phyloP scores from a whole-genome alignment of 2,888 invertebrate species.

The Tortrix viridana region DNA sequence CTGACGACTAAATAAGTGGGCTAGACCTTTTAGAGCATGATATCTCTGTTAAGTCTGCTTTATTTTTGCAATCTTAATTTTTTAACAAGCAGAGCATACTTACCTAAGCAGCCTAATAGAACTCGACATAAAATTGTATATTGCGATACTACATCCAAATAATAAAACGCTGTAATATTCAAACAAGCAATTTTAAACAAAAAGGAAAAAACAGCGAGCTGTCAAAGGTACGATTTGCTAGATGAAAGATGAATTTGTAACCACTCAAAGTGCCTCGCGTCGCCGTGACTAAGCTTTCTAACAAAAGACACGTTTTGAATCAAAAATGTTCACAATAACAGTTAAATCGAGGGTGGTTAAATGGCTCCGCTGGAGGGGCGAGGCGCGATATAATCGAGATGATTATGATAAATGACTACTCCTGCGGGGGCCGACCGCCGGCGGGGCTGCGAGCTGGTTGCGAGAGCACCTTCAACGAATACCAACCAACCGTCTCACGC shows the following conservation, averaged over 20 bases:
- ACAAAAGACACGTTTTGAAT: slow-evolving; percentile 66
- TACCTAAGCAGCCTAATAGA: too few species aligned
- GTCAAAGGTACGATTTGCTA: slow-evolving; percentile 57
- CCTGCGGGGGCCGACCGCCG: slow-evolving; percentile 46
- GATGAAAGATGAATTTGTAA: slow-evolving; percentile 54
- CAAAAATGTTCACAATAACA: slow-evolving; percentile 75
- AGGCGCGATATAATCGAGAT: slow-evolving; percentile 78
- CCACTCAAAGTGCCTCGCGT: slow-evolving; percentile 39
- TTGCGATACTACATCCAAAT: too few species aligned
- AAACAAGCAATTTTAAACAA: neutral
- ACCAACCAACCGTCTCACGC: neutral
- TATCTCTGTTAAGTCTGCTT: slow-evolving; percentile 5
- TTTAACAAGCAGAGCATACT: too few species aligned
- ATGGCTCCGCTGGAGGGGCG: slow-evolving; percentile 67
- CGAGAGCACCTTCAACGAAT: slow-evolving; percentile 5
- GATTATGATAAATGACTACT: slow-evolving; percentile 80
- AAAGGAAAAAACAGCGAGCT: slow-evolving; percentile 40
- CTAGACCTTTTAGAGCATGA: slow-evolving; percentile 1
- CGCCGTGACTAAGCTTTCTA: slow-evolving; percentile 52
- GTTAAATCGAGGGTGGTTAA: slow-evolving; percentile 81
- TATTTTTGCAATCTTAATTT: slow-evolving; percentile 7
- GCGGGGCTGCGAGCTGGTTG: slow-evolving; percentile 39
- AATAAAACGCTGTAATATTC: too few species aligned
- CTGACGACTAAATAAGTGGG: slow-evolving; percentile 34
- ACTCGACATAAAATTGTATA: too few species aligned